Percentiles rank a stretch among this genome's conserved stretches.
Conservation (phyloP, 2,797 vertebrate species). For the Diplodus puntazzo region DNA sequence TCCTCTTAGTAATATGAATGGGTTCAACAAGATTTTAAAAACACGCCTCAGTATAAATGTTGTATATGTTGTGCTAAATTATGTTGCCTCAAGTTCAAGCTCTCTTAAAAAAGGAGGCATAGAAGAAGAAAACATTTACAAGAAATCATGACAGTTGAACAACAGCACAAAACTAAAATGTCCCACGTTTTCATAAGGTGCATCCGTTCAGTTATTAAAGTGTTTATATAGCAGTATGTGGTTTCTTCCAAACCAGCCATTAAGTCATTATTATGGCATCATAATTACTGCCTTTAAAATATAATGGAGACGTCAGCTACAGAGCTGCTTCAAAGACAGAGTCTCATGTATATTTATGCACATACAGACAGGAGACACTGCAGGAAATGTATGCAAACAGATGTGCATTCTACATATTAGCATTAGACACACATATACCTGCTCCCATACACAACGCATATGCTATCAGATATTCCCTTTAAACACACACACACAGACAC, state of each 20-base stretch:
- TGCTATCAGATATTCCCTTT: not conserved
- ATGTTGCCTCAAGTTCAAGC: no score
- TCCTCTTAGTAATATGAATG: not conserved
- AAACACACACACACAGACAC: conserved; percentile 6
- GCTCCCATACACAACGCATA: not conserved
- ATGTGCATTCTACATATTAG: not conserved
- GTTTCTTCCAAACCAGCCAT: not conserved
- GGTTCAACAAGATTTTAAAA: not conserved
- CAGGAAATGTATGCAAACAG: conserved; percentile 6
- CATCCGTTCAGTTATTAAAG: not conserved
- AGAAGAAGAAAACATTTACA: not conserved
- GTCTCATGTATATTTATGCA: not conserved
- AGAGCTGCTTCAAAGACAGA: not conserved
- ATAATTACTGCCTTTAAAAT: conserved; percentile 3
- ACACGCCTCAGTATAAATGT: not conserved
- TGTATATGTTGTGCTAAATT: no score
- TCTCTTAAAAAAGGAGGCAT: not conserved
- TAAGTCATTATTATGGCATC: not conserved
- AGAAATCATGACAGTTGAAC: not conserved
- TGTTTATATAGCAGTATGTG: not conserved
- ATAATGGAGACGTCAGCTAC: not conserved
- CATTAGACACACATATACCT: not conserved
- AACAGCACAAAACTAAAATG: not conserved
- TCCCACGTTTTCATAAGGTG: not conserved
- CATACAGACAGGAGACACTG: not conserved